Conservation (phyloP, 2,888 invertebrate genomes). For the Pseudococcus longispinus region DNA sequence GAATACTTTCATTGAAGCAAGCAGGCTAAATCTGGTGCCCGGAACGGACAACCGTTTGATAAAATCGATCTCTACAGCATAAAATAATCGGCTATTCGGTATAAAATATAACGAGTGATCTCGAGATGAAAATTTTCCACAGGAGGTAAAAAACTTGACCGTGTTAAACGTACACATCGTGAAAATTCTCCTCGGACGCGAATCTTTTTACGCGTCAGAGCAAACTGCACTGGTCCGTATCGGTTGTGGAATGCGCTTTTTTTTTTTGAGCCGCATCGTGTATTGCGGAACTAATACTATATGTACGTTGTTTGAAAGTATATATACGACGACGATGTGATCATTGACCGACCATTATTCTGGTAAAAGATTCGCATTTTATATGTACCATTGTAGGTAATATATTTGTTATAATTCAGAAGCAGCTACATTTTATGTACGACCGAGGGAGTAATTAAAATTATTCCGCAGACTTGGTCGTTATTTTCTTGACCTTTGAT, state of each 20-base stretch:
- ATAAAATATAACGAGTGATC: background rate
- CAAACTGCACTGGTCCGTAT: conserved; percentile 33
- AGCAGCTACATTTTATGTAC: background rate
- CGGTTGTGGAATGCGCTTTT: conserved; percentile 22
- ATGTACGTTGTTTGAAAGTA: background rate
- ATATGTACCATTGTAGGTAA: background rate
- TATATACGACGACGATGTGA: background rate
- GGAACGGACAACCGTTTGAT: conserved; percentile 15
- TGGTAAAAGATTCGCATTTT: background rate
- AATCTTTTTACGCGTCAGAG: conserved; percentile 35
- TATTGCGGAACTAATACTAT: conserved; percentile 22
- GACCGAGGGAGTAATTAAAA: background rate
- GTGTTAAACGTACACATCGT: conserved; percentile 9
- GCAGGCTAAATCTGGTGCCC: conserved; percentile 6
- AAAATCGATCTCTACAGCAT: background rate
- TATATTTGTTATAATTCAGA: background rate
- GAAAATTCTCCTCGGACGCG: conserved; percentile 13
- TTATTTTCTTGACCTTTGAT: conserved; percentile 14
- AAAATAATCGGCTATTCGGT: background rate
- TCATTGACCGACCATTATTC: conserved; percentile 30
- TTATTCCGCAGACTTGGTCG: background rate
- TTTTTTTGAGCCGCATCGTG: conserved; percentile 3
- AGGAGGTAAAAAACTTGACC: background rate
- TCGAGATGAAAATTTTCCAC: background rate
- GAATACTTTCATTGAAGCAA: background rate